Percentiles rank a stretch among this genome's conserved stretches.
These are phyloP conservation scores for Aporophyla nigra DNA, from an alignment of 2,888 invertebrate genomes.

Conservation along the genomic window DNA sequence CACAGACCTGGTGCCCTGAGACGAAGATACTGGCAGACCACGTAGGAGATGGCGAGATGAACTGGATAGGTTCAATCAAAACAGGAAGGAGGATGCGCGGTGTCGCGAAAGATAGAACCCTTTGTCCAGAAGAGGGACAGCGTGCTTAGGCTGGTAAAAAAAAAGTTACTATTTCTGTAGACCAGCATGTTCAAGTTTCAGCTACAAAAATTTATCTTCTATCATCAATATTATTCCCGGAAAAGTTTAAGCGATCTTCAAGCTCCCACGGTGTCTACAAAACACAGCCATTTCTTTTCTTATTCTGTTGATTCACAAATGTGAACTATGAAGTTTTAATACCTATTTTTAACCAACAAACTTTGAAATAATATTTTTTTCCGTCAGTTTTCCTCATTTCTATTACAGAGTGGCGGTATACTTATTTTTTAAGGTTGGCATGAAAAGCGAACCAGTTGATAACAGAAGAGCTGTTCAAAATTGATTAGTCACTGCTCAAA, in stretches of 20 bases:
- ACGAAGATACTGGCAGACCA: no score
- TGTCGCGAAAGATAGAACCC: no score
- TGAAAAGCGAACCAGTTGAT: constrained; percentile 1
- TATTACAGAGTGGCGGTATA: not conserved
- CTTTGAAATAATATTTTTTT: not conserved
- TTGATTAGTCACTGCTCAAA: constrained; percentile 34
- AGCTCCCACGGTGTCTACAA: no score
- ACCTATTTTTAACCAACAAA: not conserved
- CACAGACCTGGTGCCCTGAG: no score
- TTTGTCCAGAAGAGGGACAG: no score
- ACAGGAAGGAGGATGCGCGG: no score
- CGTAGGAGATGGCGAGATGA: no score
- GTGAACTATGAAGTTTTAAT: not conserved
- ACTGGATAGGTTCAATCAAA: no score
- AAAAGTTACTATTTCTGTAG: not conserved
- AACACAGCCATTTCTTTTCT: not conserved
- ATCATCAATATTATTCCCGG: not conserved
- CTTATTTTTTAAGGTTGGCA: not conserved
- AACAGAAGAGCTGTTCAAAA: constrained; percentile 5
- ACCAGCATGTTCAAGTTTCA: not conserved
- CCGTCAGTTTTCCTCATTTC: not conserved
- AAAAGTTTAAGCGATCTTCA: not conserved
- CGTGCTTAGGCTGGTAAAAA: no score
- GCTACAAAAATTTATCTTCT: not conserved
- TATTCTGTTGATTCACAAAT: not conserved